Conservation (phyloP, 2,113 vertebrate genomes). For the Antennarius striatus region DNA sequence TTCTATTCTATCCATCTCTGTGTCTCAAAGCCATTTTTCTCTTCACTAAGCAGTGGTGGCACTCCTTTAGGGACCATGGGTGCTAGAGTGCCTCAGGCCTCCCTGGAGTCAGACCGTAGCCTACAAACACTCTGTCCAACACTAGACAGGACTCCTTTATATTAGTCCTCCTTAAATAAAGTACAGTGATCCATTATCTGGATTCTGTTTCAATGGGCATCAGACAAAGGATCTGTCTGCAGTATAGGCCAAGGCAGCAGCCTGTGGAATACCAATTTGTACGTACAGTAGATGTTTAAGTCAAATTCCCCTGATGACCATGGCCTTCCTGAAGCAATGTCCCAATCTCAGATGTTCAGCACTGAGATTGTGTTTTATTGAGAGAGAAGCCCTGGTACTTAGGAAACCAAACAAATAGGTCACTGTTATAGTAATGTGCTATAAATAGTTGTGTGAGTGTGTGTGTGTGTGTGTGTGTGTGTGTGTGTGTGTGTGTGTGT, state of each 20-base stretch:
- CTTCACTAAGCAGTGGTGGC: slow-evolving; percentile 58
- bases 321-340: slow-evolving; percentile 5
- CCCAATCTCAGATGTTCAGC: slow-evolving; percentile 26
- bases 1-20: slow-evolving; percentile 48
- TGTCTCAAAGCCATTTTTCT: slow-evolving; percentile 71
- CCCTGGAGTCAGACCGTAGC: slow-evolving; percentile 72
- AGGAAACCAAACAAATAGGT: slow-evolving; percentile 68
- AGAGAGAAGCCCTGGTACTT: slow-evolving; percentile 40
- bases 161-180: slow-evolving; percentile 71
- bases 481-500: not conserved
- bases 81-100: slow-evolving; percentile 75
- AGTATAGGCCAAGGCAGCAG: slow-evolving; percentile 11
- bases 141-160: slow-evolving; percentile 67
- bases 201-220: slow-evolving; percentile 38
- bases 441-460: slow-evolving; percentile 62
- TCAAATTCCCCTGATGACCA: slow-evolving; percentile 1
- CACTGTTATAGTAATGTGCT: slow-evolving; percentile 68
- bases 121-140: slow-evolving; percentile 72
- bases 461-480: slow-evolving; percentile 1
- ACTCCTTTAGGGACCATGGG: slow-evolving; percentile 70
- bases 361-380: not conserved
- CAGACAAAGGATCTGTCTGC: slow-evolving; percentile 25
- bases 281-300: not conserved
- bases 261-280: slow-evolving; percentile 7
- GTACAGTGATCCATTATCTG: slow-evolving; percentile 48